Evolutionary conservation across 2,888 invertebrate species (phyloP), one percentile per base, ranked within the genome.

Genomic region (Dorcus hopei): DNA sequence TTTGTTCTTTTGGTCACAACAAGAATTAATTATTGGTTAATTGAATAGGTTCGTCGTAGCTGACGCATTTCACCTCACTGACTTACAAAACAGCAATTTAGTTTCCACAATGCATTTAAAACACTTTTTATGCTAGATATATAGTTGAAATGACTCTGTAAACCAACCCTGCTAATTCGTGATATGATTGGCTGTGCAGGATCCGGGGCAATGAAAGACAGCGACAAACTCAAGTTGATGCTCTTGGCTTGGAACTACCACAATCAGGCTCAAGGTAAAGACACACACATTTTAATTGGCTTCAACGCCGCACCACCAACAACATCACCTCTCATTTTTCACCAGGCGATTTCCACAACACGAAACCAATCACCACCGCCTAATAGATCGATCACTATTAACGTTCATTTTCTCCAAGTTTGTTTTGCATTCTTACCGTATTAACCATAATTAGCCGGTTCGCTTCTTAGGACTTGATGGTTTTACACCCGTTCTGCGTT

Each of bases 231-330:
- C 82, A 91, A 91, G 84, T 84, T 90, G 82, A 91, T 91, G 90
- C 85, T 91, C 80, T 85, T 91, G 77, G 91, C 91, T 76, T 91
- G 91, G 91, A 91, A 91, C 85, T 90, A 90, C 83, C 89, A 90
- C 82, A 88, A 87, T 82, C 90, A 90, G 77, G 80, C 83, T 73
- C 87, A 84, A 85, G 85, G 85, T 85, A 85, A 82, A 64, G 59
- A 58, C 50, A 61, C 51, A 58, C 59, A 55, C 53, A 59, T 55
- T 64, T 62, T 45, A 45, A 45, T 45, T 45, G 45, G 45, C 23
- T 45, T 23, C 45, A 45, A n/a, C 23, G 23, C 45, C 41, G 14
- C 45, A 45, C 23, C 23, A 45, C 45, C 45, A 45, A 14, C 45
- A 45, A 14, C 45, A 45, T 19, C 45, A 45, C 16, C 45, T 19